These are phyloP conservation scores for Amblyopsis rosae DNA, from an alignment of 2,113 vertebrate species.

Conservation along the genomic window DNA sequence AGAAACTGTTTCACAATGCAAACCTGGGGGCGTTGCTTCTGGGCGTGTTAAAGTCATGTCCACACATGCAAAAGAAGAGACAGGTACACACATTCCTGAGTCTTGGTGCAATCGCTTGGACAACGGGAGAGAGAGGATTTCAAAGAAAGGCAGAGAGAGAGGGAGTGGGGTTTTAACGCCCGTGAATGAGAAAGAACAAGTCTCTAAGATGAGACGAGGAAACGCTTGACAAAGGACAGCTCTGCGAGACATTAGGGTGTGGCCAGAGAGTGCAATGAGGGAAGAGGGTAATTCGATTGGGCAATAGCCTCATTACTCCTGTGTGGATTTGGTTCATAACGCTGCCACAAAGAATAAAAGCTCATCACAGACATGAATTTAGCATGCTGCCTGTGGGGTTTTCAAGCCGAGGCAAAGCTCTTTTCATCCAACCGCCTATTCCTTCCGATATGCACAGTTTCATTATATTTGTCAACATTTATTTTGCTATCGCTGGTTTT, in stretches of 20 bases:
- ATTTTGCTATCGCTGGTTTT: conserved; percentile 16
- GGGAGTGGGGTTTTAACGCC: conserved; percentile 53
- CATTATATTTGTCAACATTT: conserved; percentile 24
- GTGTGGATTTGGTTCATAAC: conserved; percentile 55
- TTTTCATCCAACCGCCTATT: conserved; percentile 2
- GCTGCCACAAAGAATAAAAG: conserved; percentile 61
- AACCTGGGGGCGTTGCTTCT: conserved; percentile 42
- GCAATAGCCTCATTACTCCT: conserved; percentile 53
- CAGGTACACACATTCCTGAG: conserved; percentile 54
- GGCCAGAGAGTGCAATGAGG: conserved; percentile 35
- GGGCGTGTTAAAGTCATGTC: conserved; percentile 59
- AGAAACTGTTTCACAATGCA: conserved; percentile 51
- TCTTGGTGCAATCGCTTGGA: conserved; percentile 42
- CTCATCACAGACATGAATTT: conserved; percentile 57
- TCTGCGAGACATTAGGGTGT: conserved; percentile 1
- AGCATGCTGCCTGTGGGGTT: conserved; percentile 38
- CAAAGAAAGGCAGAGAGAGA: conserved; percentile 48
- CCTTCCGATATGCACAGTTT: conserved; percentile 18
- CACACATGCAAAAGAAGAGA: conserved; percentile 44
- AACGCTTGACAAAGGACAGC: conserved; percentile 15
- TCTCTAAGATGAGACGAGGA: conserved; percentile 43
- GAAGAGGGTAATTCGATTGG: conserved; percentile 44
- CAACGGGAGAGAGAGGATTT: conserved; percentile 45
- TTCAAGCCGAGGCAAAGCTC: conserved; percentile 32
- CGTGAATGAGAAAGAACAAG: conserved; percentile 54